phyloP scores from a whole-genome alignment of 2,888 invertebrate species.

The Sphaerophoria taeniata region DNA sequence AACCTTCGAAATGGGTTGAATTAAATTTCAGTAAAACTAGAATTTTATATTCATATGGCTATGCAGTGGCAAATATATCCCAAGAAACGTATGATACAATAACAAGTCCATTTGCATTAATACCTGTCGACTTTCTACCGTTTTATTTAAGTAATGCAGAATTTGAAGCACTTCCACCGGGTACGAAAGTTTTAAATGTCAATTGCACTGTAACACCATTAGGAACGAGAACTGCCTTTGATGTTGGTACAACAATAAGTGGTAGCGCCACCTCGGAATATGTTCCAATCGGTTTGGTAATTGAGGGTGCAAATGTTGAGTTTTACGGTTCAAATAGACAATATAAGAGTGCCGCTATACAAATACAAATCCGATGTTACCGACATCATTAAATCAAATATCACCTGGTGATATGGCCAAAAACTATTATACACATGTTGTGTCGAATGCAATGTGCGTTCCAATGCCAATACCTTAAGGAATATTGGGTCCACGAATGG shows the following conservation, averaged over 20 bases:
- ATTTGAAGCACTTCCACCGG: no score
- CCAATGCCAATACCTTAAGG: not conserved
- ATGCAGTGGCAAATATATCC: no score
- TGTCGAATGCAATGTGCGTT: conserved; percentile 33
- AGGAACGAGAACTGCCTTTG: conserved; percentile 28
- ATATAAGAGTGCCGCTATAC: conserved; percentile 7
- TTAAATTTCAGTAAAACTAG: no score
- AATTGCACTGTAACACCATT: conserved; percentile 12
- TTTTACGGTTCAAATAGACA: conserved; percentile 16
- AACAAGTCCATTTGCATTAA: no score
- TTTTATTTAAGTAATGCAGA: no score
- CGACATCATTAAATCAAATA: not conserved
- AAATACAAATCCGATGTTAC: conserved; percentile 5
- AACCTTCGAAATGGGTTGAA: no score
- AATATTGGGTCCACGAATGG: conserved; percentile 32
- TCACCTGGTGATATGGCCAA: conserved; percentile 13
- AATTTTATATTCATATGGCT: no score
- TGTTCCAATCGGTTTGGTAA: conserved; percentile 2
- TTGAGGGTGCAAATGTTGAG: conserved; percentile 3
- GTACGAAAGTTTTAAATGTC: not conserved
- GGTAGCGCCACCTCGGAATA: conserved; percentile 20
- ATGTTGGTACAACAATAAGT: not conserved
- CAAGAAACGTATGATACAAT: no score
- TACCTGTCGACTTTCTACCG: no score
- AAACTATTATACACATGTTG: conserved; percentile 41